phyloP scores from a whole-genome alignment of 2,113 vertebrate genomes.

The Lamprotornis superbus region DNA sequence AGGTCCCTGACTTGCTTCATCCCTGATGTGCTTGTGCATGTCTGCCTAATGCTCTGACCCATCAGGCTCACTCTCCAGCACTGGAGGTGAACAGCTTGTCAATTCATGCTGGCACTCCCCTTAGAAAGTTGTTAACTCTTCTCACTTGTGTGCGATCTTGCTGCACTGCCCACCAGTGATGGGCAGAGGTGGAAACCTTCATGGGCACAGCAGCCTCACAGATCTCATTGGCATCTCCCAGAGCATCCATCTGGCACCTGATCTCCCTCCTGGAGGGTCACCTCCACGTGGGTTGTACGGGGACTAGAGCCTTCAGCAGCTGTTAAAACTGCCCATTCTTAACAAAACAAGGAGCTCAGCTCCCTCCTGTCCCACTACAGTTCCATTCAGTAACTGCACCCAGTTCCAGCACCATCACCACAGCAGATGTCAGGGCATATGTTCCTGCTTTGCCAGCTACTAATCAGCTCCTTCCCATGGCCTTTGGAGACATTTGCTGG shows the following conservation, averaged over 20 bases:
- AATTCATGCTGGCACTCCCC: not conserved
- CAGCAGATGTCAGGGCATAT: not conserved
- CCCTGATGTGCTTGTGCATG: not conserved
- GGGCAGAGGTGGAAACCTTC: not conserved
- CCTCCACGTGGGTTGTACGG: not conserved
- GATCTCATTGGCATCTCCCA: not conserved
- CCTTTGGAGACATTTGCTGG: not conserved
- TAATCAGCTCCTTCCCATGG: not conserved
- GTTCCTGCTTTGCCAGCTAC: not conserved
- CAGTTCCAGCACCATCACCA: not conserved
- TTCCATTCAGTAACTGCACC: not conserved
- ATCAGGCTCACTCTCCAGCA: not conserved
- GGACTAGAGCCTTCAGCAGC: not conserved
- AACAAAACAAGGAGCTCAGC: not conserved
- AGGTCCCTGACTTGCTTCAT: not conserved
- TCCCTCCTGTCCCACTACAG: not conserved
- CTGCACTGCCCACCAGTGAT: not conserved
- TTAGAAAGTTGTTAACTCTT: not conserved
- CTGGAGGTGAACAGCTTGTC: not conserved
- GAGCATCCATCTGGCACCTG: no score
- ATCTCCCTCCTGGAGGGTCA: not conserved
- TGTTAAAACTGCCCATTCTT: not conserved
- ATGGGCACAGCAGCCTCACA: fast-evolving
- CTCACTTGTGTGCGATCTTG: not conserved
- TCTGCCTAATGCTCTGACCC: not conserved